phyloP scores from a whole-genome alignment of 2,888 invertebrate genomes.

The Euphydryas editha region DNA sequence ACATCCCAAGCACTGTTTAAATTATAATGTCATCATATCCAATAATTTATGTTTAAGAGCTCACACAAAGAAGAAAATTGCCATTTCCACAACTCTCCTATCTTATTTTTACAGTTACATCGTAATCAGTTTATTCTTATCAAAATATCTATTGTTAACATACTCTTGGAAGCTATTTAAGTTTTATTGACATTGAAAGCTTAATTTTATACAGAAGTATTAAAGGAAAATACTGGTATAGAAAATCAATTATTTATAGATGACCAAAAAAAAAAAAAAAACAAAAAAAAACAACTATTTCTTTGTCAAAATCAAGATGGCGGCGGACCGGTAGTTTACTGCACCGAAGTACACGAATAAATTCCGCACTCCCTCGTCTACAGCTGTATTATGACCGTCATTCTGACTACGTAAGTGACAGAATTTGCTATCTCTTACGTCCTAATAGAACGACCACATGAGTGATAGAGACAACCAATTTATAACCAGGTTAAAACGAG shows the following conservation, averaged over 20 bases:
- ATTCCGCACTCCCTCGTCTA: conserved; percentile 56
- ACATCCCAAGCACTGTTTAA: background rate
- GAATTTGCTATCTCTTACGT: conserved; percentile 49
- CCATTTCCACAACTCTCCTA: background rate
- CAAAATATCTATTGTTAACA: background rate
- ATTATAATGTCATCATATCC: too few species aligned
- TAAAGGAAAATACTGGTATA: too few species aligned
- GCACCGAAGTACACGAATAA: conserved; percentile 65
- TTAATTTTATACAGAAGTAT: too few species aligned
- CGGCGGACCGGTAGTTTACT: conserved; percentile 51
- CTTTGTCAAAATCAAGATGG: conserved; percentile 56
- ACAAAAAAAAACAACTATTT: background rate
- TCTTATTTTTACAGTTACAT: background rate
- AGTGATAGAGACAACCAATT: conserved; percentile 47
- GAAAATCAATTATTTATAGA: background rate
- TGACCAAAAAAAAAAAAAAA: background rate
- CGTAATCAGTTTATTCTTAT: background rate
- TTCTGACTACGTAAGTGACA: conserved; percentile 48
- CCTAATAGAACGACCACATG: conserved; percentile 27
- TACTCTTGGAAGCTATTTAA: background rate
- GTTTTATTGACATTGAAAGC: background rate
- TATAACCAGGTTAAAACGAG: conserved; percentile 52
- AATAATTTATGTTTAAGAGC: background rate
- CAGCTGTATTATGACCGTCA: conserved; percentile 49
- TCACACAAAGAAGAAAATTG: background rate